Percentiles rank a stretch among this genome's conserved stretches.
Evolutionary conservation across 2,797 vertebrate genomes (phyloP).

Genomic region (Falco novaeseelandiae): DNA sequence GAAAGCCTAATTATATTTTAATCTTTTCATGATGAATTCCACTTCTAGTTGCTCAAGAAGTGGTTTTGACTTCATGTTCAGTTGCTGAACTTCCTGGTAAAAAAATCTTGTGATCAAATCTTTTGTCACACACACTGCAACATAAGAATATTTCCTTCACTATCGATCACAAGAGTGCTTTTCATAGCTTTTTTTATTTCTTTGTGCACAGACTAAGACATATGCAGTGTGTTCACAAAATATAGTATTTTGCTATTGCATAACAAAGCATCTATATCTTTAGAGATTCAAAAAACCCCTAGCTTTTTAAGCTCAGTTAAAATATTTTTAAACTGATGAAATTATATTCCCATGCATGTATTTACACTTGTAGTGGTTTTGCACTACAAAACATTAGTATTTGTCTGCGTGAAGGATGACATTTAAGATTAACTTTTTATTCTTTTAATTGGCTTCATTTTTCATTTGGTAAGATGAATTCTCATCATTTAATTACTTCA

Average conservation of each 20-base stretch:
- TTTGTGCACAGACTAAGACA: neutral
- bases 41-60: neutral
- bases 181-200: neutral
- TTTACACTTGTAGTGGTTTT: neutral
- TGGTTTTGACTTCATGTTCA: neutral
- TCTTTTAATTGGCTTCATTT: neutral
- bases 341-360: neutral
- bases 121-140: neutral
- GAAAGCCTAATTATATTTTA: neutral
- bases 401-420: neutral
- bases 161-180: neutral
- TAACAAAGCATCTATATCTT: neutral
- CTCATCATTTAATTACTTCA: neutral
- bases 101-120: neutral
- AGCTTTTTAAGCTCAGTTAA: neutral
- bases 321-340: neutral
- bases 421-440: constrained; percentile 18
- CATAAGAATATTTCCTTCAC: neutral
- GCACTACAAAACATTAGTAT: neutral
- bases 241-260: neutral
- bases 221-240: neutral
- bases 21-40: neutral
- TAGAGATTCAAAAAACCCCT: neutral
- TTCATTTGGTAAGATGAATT: constrained; percentile 5
- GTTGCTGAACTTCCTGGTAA: neutral